These are phyloP conservation scores for Dendrophyllia cribrosa DNA, from an alignment of 64 coral and sea anemone genomes.

Conservation along the genomic window DNA sequence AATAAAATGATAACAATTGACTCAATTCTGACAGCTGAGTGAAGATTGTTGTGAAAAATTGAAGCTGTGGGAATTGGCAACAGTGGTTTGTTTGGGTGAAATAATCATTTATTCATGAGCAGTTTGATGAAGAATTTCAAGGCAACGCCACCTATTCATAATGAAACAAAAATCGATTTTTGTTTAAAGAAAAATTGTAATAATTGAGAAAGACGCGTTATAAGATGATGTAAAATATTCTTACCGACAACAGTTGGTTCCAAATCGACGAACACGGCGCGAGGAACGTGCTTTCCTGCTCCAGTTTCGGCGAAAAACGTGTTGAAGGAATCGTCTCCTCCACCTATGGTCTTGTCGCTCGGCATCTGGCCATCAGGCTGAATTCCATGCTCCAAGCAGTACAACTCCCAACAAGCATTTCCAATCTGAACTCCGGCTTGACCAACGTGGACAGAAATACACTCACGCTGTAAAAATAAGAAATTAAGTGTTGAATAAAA, in stretches of 20 bases:
- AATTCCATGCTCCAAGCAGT: constrained; percentile 32
- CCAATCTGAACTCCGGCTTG: constrained; percentile 36
- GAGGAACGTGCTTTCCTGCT: constrained; percentile 35
- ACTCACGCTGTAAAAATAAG: constrained; percentile 11
- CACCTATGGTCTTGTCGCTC: constrained; percentile 1
- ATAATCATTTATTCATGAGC: too few relatives aligned
- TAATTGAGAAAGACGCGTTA: too few relatives aligned
- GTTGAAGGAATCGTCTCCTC: constrained; percentile 27
- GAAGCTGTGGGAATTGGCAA: too few relatives aligned
- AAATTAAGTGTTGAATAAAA: not conserved
- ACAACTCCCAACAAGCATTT: constrained; percentile 28
- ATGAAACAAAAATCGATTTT: too few relatives aligned
- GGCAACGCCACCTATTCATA: too few relatives aligned
- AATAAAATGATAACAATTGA: too few relatives aligned
- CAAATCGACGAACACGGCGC: constrained; percentile 18
- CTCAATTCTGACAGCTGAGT: too few relatives aligned
- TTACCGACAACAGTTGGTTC: constrained; percentile 23
- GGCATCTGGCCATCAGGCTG: constrained; percentile 27
- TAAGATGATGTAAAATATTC: not conserved
- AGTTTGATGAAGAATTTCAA: too few relatives aligned
- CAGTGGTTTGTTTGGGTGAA: too few relatives aligned
- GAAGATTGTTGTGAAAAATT: too few relatives aligned
- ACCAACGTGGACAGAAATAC: constrained; percentile 35
- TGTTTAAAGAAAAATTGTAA: too few relatives aligned
- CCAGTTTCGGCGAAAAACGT: constrained; percentile 15